phyloP scores from a whole-genome alignment of 2,113 vertebrate species.

The Heloderma charlesbogerti region DNA sequence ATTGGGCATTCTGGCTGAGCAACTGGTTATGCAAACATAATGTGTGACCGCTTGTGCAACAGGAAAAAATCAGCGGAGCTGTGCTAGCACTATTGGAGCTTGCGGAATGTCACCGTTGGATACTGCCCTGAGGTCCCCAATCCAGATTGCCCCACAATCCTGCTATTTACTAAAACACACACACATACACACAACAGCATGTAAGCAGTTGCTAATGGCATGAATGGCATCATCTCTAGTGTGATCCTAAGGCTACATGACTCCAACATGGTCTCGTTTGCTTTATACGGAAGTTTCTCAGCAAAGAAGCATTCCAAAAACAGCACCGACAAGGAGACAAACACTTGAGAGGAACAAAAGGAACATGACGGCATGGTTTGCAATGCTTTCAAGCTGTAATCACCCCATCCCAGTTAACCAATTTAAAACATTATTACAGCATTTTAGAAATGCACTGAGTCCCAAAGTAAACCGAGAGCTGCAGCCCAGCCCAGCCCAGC shows the following conservation, averaged over 20 bases:
- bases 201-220: too few species aligned
- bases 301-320: constrained; percentile 52
- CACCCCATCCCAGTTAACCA: constrained; percentile 33
- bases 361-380: neutral
- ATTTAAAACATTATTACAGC: constrained; percentile 22
- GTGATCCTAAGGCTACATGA: constrained; percentile 3
- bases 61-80: too few species aligned
- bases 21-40: too few species aligned
- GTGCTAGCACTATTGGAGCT: too few species aligned
- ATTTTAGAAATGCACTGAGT: constrained; percentile 22
- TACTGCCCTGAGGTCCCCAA: too few species aligned
- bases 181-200: too few species aligned
- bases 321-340: neutral
- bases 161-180: too few species aligned
- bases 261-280: neutral
- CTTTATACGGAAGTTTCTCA: constrained; percentile 29
- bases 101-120: too few species aligned
- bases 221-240: neutral
- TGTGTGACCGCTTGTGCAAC: too few species aligned
- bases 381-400: constrained; percentile 8
- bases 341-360: constrained; percentile 24
- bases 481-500: constrained; percentile 24
- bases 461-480: neutral
- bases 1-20: too few species aligned
- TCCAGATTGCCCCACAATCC: too few species aligned